phyloP scores from a whole-genome alignment of 1,140 invertebrate species.

The Thrips palmi region DNA sequence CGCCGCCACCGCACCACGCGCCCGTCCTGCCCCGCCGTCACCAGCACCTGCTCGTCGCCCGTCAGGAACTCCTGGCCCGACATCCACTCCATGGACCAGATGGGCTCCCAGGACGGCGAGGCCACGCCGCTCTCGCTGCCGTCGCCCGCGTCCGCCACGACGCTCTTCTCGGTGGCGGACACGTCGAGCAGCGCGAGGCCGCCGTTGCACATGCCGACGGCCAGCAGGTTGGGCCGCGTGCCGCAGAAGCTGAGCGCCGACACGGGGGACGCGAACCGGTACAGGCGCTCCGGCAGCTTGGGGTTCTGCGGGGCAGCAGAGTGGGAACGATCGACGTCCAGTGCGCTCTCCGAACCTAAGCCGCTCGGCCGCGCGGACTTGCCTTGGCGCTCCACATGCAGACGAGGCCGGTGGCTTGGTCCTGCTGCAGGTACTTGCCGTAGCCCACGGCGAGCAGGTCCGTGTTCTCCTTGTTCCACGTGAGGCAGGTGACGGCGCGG shows the following conservation, averaged over 20 bases:
- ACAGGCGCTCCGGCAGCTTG: conserved; percentile 30
- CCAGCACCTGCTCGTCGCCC: too few relatives aligned
- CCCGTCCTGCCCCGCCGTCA: too few relatives aligned
- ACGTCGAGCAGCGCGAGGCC: conserved; percentile 28
- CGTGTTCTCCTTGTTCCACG: too few relatives aligned
- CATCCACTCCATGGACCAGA: too few relatives aligned
- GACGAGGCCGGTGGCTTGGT: conserved; percentile 22
- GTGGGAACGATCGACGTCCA: too few relatives aligned
- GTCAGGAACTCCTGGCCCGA: too few relatives aligned
- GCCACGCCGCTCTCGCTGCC: too few relatives aligned
- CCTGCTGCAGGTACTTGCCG: conserved; percentile 11
- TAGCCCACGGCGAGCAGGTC: conserved; percentile 17
- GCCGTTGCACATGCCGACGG: conserved; percentile 31
- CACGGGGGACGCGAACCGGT: conserved; percentile 27
- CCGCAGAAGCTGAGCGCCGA: conserved; percentile 30
- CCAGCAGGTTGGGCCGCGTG: conserved; percentile 24
- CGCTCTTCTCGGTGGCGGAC: conserved; percentile 3
- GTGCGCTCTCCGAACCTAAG: neutral
- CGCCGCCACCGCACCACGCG: too few relatives aligned
- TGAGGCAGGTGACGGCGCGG: too few relatives aligned
- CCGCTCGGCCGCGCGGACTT: too few relatives aligned
- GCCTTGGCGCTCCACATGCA: too few relatives aligned
- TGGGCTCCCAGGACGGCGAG: too few relatives aligned
- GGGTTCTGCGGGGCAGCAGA: conserved; percentile 36
- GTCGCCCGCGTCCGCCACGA: neutral